phyloP scores from a whole-genome alignment of 2,797 vertebrate species.

The Euthynnus affinis region DNA sequence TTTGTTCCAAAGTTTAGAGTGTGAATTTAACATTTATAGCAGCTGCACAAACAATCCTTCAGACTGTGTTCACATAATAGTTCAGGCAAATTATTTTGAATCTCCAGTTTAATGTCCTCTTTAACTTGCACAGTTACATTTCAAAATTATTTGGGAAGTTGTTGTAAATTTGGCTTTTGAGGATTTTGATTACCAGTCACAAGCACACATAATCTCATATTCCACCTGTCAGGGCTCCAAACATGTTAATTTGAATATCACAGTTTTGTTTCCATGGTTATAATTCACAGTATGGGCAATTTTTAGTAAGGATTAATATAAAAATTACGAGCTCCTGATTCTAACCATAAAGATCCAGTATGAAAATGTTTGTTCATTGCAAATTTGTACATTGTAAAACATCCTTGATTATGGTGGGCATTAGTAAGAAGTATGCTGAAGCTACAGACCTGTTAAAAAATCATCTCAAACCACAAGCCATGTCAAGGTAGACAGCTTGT shows the following conservation, averaged over 20 bases:
- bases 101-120: neutral
- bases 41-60: neutral
- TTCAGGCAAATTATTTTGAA: too few relatives aligned
- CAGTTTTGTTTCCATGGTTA: neutral
- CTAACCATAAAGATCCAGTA: neutral
- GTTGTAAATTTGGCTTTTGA: neutral
- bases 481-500: constrained; percentile 11
- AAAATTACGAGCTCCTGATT: neutral
- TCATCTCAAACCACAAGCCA: neutral
- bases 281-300: neutral
- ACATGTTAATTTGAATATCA: constrained; percentile 7
- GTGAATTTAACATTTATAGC: constrained; percentile 13
- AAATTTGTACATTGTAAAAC: neutral
- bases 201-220: constrained; percentile 4
- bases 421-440: neutral
- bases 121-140: neutral
- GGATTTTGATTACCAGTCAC: neutral
- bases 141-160: neutral
- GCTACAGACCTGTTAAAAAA: neutral
- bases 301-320: neutral
- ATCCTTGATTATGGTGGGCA: neutral
- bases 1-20: constrained; percentile 30
- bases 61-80: too few relatives aligned
- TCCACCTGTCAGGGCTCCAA: constrained; percentile 11
- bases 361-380: neutral